phyloP scores from a whole-genome alignment of 1,140 invertebrate genomes.

The Periplaneta americana region DNA sequence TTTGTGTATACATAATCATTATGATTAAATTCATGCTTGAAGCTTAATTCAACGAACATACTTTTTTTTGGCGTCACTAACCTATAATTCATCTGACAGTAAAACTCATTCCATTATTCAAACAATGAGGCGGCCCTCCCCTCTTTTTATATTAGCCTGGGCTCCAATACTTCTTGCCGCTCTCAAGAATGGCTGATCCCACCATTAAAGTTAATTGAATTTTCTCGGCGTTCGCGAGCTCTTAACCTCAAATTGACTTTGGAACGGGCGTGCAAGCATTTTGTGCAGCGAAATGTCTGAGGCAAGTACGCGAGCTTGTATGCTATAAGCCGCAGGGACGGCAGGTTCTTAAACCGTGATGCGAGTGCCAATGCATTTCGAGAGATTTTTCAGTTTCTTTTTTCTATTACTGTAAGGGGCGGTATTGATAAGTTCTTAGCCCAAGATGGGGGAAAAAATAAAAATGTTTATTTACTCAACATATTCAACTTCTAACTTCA shows the following conservation, averaged over 20 bases:
- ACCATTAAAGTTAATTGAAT: constrained; percentile 24
- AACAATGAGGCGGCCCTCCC: constrained; percentile 3
- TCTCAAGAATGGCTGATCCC: constrained; percentile 18
- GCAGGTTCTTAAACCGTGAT: neutral
- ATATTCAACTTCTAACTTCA: too few species aligned
- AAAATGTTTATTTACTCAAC: too few species aligned
- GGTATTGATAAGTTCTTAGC: too few species aligned
- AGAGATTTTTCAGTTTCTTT: too few species aligned
- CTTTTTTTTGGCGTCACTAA: too few species aligned
- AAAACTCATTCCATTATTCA: constrained; percentile 19
- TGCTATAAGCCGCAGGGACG: neutral
- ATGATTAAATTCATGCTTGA: too few species aligned
- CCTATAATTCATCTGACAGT: neutral
- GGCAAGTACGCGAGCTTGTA: neutral
- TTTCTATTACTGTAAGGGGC: too few species aligned
- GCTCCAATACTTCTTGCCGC: constrained; percentile 6
- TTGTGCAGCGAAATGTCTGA: neutral
- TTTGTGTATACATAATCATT: neutral
- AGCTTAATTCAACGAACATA: neutral
- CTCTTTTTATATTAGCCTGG: neutral
- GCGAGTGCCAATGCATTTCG: too few species aligned
- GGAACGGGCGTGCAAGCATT: neutral
- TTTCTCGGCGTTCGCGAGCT: constrained; percentile 12
- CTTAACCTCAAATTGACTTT: constrained; percentile 20
- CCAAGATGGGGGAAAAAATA: too few species aligned